Base-by-base conservation (phyloP, 2,797 vertebrate species). In the Poeciliopsis gracilis region DNA sequence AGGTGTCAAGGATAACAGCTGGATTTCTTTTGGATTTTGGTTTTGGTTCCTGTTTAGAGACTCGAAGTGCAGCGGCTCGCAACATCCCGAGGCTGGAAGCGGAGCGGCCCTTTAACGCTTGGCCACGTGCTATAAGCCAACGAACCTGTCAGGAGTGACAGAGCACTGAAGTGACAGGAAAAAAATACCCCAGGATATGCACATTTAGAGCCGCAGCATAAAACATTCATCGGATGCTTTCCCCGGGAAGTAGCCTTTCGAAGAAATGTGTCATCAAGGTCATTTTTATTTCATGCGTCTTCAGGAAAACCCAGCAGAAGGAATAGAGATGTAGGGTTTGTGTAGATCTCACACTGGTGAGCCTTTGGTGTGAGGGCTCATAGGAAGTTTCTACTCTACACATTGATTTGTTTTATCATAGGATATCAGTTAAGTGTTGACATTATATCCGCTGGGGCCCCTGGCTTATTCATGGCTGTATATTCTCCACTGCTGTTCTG, bases 261-360 rank as follows among this genome's bases (percentile, higher is more conserved):
- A 82, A 87, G 87, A 90, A 90, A 90, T 78, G 85, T 88, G 89
- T 91, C 91, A 86, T 81, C 76, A 77, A 71, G 86, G 88, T 93
- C 81, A 90, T 94, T 90, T 94, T 92, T 94, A 88, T 94, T 94
- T 94, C 67, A 93, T 93, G 84, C 73, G 73, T 87, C 61, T 93
- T 82, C 76, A 85, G 82, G 86, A 93, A 90, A 89, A 77, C 72
- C 25, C 57, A 70, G 76, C 73, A 30, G 45, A 51, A 63, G 51
- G 79, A 81, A 49, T 11, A 28, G 67, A 53, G 16, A 30, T 20
- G 2, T 23, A 41, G 67, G 53, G 5, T 73, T 25, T 46, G 61
- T 57, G 18, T 49, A 49, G 49, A 51, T 51, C 23, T 23, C 20
- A 47, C 30, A 73, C 59, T 18, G 33, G 38, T 23, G 55, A 73